phyloP scores from a whole-genome alignment of 1,140 invertebrate genomes.

The Phthorimaea operculella region DNA sequence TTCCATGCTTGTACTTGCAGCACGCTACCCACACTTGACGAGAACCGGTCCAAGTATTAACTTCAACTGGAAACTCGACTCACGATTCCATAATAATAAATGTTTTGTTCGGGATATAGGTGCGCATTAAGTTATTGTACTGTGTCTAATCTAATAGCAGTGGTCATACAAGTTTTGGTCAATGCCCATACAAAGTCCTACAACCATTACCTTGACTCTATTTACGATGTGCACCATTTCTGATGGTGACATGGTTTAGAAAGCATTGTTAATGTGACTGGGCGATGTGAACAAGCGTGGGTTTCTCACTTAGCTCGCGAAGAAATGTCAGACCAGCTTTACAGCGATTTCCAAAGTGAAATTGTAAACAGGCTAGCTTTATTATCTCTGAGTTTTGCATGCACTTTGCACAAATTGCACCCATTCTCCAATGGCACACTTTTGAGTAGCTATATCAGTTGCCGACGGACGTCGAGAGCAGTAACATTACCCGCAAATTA shows the following conservation, averaged over 20 bases:
- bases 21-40: slow-evolving; percentile 25
- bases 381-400: background rate
- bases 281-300: too few species aligned
- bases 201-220: too few species aligned
- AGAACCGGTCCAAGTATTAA: slow-evolving; percentile 37
- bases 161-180: background rate
- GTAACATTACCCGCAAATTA: slow-evolving; percentile 43
- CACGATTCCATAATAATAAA: slow-evolving; percentile 1
- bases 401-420: slow-evolving; percentile 3
- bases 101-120: slow-evolving; percentile 1
- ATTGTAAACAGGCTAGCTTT: background rate
- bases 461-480: slow-evolving; percentile 32
- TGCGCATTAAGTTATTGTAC: background rate
- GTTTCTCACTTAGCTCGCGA: too few species aligned
- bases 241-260: too few species aligned
- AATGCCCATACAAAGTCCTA: background rate
- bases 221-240: too few species aligned
- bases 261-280: too few species aligned
- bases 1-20: slow-evolving; percentile 16
- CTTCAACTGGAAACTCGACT: slow-evolving; percentile 13
- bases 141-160: background rate
- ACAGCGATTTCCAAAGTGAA: background rate
- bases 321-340: background rate
- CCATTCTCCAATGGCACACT: slow-evolving; percentile 27
- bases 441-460: slow-evolving; percentile 32